Conservation (phyloP, 2,888 invertebrate genomes). For the Crocallis elinguaria region DNA sequence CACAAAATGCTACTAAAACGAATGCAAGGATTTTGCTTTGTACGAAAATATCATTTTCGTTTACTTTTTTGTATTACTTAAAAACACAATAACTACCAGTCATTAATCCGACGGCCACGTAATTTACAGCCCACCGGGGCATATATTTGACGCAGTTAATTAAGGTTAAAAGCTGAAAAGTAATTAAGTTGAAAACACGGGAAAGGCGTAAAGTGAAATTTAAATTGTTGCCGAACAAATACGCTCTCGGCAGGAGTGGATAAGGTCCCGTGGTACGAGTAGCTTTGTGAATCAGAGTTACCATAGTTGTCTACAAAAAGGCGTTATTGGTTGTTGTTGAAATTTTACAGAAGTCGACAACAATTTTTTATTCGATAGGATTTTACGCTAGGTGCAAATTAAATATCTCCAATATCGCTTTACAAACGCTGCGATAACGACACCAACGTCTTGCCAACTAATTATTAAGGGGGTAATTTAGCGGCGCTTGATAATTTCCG, state of each 20-base stretch:
- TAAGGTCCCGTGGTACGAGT: background rate
- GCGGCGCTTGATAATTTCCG: too few species aligned
- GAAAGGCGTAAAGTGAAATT: conserved; percentile 39
- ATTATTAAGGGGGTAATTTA: too few species aligned
- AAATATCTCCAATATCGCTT: too few species aligned
- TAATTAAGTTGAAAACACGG: conserved; percentile 40
- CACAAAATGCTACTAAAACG: too few species aligned
- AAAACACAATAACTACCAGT: background rate
- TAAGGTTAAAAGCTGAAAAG: conserved; percentile 36
- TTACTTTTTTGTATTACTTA: background rate
- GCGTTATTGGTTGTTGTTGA: too few species aligned
- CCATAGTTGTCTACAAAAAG: background rate
- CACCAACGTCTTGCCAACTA: too few species aligned
- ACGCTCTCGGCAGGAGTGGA: background rate
- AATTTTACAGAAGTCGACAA: too few species aligned
- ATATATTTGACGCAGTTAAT: conserved; percentile 28
- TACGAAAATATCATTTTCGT: background rate
- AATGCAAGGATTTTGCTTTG: background rate
- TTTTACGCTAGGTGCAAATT: too few species aligned
- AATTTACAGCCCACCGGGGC: conserved; percentile 5
- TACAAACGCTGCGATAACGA: too few species aligned
- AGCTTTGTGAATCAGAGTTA: too few species aligned
- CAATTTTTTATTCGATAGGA: too few species aligned
- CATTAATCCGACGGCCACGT: background rate
- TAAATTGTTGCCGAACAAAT: conserved; percentile 33